Conservation (phyloP, 2,113 vertebrate species). For the Perca fluviatilis region DNA sequence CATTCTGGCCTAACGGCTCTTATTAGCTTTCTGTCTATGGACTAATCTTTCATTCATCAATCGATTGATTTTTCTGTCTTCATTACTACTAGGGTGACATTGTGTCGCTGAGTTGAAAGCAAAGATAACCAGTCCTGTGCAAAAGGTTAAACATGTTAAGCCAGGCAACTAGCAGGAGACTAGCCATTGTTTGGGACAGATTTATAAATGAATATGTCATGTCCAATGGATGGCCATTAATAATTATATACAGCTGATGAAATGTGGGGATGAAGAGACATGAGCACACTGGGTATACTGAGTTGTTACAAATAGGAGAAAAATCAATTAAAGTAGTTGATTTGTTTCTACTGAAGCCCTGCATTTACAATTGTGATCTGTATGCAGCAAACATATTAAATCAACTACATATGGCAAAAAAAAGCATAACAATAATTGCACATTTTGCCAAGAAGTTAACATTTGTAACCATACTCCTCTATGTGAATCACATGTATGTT, state of each 20-base stretch:
- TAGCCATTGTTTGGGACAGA: constrained; percentile 41
- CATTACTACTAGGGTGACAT: constrained; percentile 70
- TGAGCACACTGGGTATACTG: neutral
- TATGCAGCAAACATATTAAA: neutral
- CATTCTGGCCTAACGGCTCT: constrained; percentile 71
- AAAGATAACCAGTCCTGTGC: constrained; percentile 63
- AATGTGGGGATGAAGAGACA: neutral
- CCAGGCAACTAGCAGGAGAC: constrained; percentile 38
- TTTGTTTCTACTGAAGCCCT: neutral
- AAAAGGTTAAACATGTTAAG: constrained; percentile 82
- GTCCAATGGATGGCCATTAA: constrained; percentile 9
- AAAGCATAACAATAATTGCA: neutral
- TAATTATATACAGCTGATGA: constrained; percentile 20
- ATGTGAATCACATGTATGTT: neutral
- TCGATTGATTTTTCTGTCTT: constrained; percentile 82
- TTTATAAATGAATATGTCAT: constrained; percentile 67
- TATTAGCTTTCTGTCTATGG: constrained; percentile 81
- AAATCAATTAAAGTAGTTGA: neutral
- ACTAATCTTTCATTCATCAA: constrained; percentile 84
- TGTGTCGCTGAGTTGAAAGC: constrained; percentile 61
- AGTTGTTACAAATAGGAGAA: neutral
- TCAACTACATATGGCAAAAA: neutral
- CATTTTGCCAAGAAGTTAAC: neutral
- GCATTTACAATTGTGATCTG: neutral
- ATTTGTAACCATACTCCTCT: neutral